Conservation (phyloP, 2,797 vertebrate genomes). For the Sebastes nivosus region DNA sequence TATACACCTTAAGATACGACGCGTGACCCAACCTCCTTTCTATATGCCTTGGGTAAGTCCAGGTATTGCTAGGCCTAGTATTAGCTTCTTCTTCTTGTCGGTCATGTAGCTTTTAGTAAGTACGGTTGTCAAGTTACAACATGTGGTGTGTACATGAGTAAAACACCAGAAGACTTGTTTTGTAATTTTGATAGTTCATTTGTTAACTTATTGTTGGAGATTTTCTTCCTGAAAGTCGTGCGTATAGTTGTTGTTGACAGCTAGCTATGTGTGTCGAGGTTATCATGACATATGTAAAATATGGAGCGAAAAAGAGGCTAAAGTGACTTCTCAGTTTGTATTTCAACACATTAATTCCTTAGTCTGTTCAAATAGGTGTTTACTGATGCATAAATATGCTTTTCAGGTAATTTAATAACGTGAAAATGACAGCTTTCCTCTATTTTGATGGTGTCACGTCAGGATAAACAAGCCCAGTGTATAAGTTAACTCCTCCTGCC, state of each 20-base stretch:
- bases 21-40: no score
- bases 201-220: rapidly evolving
- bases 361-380: not conserved
- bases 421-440: not conserved
- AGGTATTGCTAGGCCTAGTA: conserved; percentile 55
- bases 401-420: not conserved
- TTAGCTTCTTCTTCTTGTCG: conserved; percentile 10
- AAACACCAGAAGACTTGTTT: not conserved
- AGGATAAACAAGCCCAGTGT: conserved; percentile 1
- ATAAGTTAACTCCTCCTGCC: not conserved
- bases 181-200: not conserved
- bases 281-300: conserved; percentile 27
- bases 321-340: not conserved
- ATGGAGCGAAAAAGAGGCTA: not conserved
- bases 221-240: not conserved
- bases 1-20: no score
- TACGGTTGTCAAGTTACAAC: not conserved
- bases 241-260: not conserved
- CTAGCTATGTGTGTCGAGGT: not conserved
- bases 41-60: conserved; percentile 63
- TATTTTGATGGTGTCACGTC: conserved; percentile 5
- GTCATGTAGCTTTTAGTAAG: conserved; percentile 2
- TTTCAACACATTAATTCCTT: not conserved
- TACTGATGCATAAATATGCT: not conserved
- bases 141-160: not conserved